Evolutionary conservation across 2,797 vertebrate species (phyloP), one percentile per base, ranked within the genome.

Genomic region (Scolopax bukidnonensis): DNA sequence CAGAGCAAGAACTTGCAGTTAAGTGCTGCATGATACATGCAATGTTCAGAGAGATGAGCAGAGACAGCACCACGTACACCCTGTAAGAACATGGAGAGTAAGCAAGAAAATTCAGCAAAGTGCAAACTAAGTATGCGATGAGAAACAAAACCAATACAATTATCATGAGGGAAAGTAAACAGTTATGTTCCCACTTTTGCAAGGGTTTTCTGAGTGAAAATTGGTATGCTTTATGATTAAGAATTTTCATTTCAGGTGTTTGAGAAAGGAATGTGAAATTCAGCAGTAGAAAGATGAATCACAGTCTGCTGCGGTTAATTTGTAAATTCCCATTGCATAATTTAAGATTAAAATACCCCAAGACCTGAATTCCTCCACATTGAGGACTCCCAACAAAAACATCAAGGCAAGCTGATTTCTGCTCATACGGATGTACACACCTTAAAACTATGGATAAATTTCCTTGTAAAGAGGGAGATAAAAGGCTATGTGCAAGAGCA

Each of bases 181-280:
- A 69, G 91, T 93, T 85, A 89, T 93, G 77, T 84, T 95, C 80
- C 80, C 43, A 70, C 8, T 69, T 90, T 73, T 6, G 3, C 28
- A 68, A 48, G 16, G 83, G 28, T 69, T 76, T 60, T 89, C 77
- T 88, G 68, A 78, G 32, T 21, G 67, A 92, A 86, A 77, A 83
- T 84, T 25, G 76, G 64, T 94, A 95, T 68, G 33, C 40, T 94
- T 91, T 89, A 76, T 64, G 75, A 92, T 79, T 89, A 93, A 87
- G 75, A 89, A 87, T 87, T 95, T 76, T 97, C 80, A 95, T 92
- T 77, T 91, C 96, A 98, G 97, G 97, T 97, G 95, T 96, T 96
- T 89, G 59, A 69, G 45, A 90, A 61, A 96, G 92, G 88, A 90
- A 96, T 87, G 94, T 47, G 83, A 91, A 92, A 83, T 80, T 97